These are phyloP conservation scores for Sardina pilchardus DNA, from an alignment of 2,113 vertebrate genomes.

Conservation along the genomic window DNA sequence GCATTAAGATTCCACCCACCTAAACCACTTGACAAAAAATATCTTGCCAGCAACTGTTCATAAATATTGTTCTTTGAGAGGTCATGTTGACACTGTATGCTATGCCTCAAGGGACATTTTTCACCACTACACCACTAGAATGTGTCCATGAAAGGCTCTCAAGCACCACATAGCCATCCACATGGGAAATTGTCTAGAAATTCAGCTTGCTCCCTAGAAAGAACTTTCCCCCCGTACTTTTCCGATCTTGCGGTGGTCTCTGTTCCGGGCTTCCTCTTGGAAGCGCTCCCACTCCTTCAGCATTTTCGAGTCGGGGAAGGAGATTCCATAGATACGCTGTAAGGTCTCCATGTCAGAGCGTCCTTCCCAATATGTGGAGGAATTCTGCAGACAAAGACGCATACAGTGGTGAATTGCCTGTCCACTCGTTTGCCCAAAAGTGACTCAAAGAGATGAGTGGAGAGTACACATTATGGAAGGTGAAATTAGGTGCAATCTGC, in stretches of 20 bases:
- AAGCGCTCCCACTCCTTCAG: slow-evolving; percentile 98
- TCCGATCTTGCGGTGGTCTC: slow-evolving; percentile 97
- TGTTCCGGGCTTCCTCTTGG: slow-evolving; percentile 93
- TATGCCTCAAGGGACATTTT: neutral
- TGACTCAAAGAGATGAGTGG: neutral
- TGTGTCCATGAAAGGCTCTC: neutral
- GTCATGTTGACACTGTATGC: neutral
- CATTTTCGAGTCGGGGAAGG: slow-evolving; percentile 95
- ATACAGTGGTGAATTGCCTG: neutral
- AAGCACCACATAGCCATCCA: neutral
- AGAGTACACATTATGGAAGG: no score
- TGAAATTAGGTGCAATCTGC: no score
- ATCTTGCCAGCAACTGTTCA: neutral
- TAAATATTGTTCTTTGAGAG: neutral
- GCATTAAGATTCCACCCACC: neutral
- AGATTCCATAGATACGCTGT: slow-evolving; percentile 95
- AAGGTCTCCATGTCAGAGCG: slow-evolving; percentile 95
- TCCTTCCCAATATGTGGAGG: slow-evolving; percentile 98
- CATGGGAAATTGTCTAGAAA: neutral
- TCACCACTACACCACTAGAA: neutral
- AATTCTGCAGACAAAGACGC: slow-evolving; percentile 76
- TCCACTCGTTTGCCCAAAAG: neutral
- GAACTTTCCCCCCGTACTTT: slow-evolving; percentile 72
- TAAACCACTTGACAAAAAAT: neutral
- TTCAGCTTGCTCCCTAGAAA: neutral